Base-by-base conservation (phyloP, 2,888 invertebrate genomes). In the Drosophila paranaensis region DNA sequence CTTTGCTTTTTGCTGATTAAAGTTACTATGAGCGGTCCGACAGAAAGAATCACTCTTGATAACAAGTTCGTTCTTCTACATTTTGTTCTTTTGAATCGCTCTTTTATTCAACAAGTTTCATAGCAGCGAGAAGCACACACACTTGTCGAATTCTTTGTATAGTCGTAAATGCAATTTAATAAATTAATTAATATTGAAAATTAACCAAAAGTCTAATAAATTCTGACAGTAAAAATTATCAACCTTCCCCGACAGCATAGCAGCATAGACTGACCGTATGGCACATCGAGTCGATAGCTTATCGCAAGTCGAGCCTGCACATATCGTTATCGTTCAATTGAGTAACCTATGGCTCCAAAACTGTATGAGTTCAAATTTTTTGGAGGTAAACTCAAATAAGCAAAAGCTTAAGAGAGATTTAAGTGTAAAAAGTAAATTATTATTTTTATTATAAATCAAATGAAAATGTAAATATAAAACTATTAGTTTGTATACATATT, bases 61-160 rank as follows among this genome's bases (percentile, higher is more conserved):
- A 72, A 77, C 77, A 74, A 57, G 68, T 74, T 71, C 63, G 72
- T 20, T 71, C 46, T 8, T 6, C 16, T 9, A 11, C 25, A 14
- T 16, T 33, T 42, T 11, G 51, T 57, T 72, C 67, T 48, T 54
- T 35, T 58, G 46, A 58, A 25, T 42, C 14, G 25, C 13, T 54
- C 11, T 11, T 66, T 25, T n/a, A 6, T 11, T 66, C 20, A 62
- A 8, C 20, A 39, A 27, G 55, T 14, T 25, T 25, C 5, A 46
- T 58, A 68, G 39, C 68, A 68, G 25, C 11, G 45, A 68, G 30
- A 35, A 39, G 11, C 20, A 20, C 10, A 16, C 13, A 4, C 46
- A 6, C 11, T 10, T 33, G 0, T 33, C 2, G 0, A 16, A 16
- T 11, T 20, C 2, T 43, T 40, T 0, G 20, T 39, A 20, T 20